These are phyloP conservation scores for Acronicta aceris DNA, from an alignment of 2,888 invertebrate species.

Conservation along the genomic window DNA sequence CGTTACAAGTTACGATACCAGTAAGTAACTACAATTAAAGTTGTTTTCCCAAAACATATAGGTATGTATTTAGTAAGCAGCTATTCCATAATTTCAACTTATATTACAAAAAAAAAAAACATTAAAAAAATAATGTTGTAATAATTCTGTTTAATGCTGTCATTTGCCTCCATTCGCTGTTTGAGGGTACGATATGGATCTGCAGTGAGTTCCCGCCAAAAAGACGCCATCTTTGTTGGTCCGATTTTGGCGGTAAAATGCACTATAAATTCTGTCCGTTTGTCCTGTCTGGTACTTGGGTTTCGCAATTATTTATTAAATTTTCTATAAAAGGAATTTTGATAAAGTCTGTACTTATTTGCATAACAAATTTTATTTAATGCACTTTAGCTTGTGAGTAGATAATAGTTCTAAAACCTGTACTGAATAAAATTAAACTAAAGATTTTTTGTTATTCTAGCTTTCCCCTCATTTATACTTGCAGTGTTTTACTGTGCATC, in stretches of 20 bases:
- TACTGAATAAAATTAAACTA: too few species aligned
- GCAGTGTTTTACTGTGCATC: too few species aligned
- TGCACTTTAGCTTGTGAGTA: background rate
- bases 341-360: conserved; percentile 13
- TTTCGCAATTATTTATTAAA: conserved; percentile 24
- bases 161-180: conserved; percentile 65
- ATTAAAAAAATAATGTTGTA: conserved; percentile 55
- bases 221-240: conserved; percentile 63
- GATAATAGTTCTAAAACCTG: background rate
- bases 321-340: conserved; percentile 22
- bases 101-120: conserved; percentile 31
- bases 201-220: conserved; percentile 64
- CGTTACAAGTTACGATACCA: too few species aligned
- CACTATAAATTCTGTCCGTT: conserved; percentile 41
- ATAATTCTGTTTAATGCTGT: conserved; percentile 69
- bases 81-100: conserved; percentile 18
- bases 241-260: conserved; percentile 57
- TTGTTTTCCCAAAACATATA: background rate
- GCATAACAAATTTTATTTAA: conserved; percentile 10
- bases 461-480: too few species aligned
- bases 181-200: conserved; percentile 65
- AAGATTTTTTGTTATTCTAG: too few species aligned
- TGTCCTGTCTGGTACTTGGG: conserved; percentile 26
- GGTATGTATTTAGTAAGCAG: too few species aligned
- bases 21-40: too few species aligned